Conservation (phyloP, 2,113 vertebrate genomes). For the Thermophis baileyi region DNA sequence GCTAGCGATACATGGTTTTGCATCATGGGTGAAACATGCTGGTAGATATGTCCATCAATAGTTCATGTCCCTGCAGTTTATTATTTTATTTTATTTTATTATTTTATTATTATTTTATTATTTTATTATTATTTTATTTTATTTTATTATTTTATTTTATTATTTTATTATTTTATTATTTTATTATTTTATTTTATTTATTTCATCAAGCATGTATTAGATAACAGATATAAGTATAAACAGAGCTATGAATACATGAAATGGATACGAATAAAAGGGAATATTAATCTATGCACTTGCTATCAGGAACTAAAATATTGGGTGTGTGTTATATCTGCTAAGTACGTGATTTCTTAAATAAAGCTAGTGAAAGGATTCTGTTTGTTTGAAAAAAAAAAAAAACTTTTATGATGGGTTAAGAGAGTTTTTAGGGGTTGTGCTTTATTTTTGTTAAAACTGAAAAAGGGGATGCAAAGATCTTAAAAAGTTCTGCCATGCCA, state of each 20-base stretch:
- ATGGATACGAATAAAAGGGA: too few species aligned
- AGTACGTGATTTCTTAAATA: constrained; percentile 81
- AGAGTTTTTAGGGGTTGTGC: constrained; percentile 64
- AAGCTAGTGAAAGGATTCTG: constrained; percentile 79
- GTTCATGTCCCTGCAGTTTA: background rate
- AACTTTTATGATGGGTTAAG: constrained; percentile 71
- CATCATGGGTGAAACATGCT: background rate
- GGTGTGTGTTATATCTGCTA: constrained; percentile 84
- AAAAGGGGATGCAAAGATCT: constrained; percentile 54
- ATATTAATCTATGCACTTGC: constrained; percentile 86
- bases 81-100: too few species aligned
- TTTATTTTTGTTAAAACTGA: constrained; percentile 62
- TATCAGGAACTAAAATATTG: constrained; percentile 83
- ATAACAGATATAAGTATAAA: too few species aligned
- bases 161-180: too few species aligned
- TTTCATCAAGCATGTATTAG: too few species aligned
- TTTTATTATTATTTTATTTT: background rate
- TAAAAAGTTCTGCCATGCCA: constrained; percentile 50
- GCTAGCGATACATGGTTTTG: background rate
- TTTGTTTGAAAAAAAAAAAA: constrained; percentile 65
- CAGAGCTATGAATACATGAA: too few species aligned
- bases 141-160: background rate
- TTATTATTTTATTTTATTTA: background rate
- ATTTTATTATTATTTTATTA: too few species aligned
- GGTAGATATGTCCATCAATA: background rate